These are phyloP conservation scores for Eupithecia insigniata DNA, from an alignment of 2,888 invertebrate species.

Conservation along the genomic window DNA sequence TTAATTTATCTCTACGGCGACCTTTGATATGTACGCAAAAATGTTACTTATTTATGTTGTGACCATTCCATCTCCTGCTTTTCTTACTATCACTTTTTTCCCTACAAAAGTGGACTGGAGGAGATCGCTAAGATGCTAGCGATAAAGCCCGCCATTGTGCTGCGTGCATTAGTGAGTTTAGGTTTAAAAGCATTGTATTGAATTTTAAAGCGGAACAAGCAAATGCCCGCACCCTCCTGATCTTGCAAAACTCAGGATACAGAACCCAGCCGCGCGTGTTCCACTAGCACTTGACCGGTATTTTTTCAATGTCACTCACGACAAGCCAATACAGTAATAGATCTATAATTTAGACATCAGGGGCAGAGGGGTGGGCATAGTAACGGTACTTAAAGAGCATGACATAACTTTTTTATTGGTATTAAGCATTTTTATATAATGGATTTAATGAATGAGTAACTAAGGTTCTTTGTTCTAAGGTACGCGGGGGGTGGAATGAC, in stretches of 20 bases:
- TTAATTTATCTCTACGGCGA: neutral
- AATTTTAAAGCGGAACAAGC: neutral
- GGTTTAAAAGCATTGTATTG: neutral
- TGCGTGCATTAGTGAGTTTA: neutral
- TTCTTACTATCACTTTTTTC: neutral
- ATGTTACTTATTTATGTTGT: neutral
- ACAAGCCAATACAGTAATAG: conserved; percentile 32
- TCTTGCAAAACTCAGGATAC: conserved; percentile 3
- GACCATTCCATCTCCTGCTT: neutral
- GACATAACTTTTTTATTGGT: neutral
- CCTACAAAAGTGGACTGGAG: neutral
- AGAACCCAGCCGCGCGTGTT: conserved; percentile 26
- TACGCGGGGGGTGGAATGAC: neutral
- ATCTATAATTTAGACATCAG: conserved; percentile 23
- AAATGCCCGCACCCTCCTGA: neutral
- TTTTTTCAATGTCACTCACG: conserved; percentile 39
- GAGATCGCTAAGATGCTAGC: neutral
- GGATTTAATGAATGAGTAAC: too few relatives aligned
- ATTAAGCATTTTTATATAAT: neutral
- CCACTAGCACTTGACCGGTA: conserved; percentile 16
- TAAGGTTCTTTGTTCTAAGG: too few relatives aligned
- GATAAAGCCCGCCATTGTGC: neutral
- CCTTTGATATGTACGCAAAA: neutral
- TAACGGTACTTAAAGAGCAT: neutral
- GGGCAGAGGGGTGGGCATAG: neutral